Evolutionary conservation across 2,888 invertebrate genomes (phyloP), one percentile per base, ranked within the genome.

Genomic region (Orgyia antiqua): DNA sequence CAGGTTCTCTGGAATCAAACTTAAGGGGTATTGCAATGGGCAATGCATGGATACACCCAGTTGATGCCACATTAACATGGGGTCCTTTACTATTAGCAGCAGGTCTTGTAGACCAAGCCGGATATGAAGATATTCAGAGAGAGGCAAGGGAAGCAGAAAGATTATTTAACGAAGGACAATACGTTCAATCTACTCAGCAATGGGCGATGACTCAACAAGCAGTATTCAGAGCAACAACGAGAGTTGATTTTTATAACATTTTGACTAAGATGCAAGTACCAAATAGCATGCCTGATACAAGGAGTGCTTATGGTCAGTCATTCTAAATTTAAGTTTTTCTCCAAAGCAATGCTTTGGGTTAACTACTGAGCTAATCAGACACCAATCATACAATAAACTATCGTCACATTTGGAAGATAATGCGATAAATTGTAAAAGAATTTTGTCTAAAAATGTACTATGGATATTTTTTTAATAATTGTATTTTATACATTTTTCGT

Each of bases 31-130:
- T 97, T 11, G 93, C 91, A 0, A 87, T 97, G 68, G 96, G 96
- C 1, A 96, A 96, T 70, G 91, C 96, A 0, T 97, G 96, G 96
- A 94, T 96, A 40, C 93, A 93, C 1, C 95, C 96, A 0, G 89
- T 95, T 29, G 95, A 96, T 62, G 92, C 93, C 0, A 93, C 94
- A 0, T 73, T 93, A 17, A 91, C 93, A 0, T 97, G 96, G 96
- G 95, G 92, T 0, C 93, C 93, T 0, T 91, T 92, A 52, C 86
- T 97, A 5, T 86, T 93, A 13, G 88, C 91, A 9, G 90, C 92
- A 70, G 93, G 93, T 3, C 82, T 94, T 38, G 88, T 95, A 8
- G 94, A 95, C 66, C 78, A 89, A 25, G 65, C 68, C 29, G 94
- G 94, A 0, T 87, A 89, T 47, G 73, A 88, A 1, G 58, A 62